Evolutionary conservation across 2,113 vertebrate species (phyloP), one percentile per base, ranked within the genome.

Genomic region (Spea multiplicata): DNA sequence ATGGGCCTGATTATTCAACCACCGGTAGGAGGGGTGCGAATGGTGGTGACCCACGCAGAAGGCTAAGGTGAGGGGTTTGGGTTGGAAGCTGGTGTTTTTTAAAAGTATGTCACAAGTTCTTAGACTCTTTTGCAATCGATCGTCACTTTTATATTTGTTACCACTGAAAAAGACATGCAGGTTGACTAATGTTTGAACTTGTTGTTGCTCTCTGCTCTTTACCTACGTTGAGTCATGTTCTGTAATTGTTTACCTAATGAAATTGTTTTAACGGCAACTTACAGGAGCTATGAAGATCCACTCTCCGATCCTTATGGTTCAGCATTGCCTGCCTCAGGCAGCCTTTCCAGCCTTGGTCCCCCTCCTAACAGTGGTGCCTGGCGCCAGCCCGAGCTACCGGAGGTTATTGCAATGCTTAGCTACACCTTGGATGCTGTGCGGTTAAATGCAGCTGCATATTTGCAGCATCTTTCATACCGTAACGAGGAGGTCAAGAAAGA

Each of bases 401-500:
- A 99, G 87, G 97, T 99, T 70, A 95, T 98, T 0, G 95, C 94
- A 82, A 98, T 99, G 97, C 92, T 99, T 10, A 96, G 93, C 76
- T 98, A 96, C 86, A 93, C 94, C 0, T 85, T 98, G 83, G 97
- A 99, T 2, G 92, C 97, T 0, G 97, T 99, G 81, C 95, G 91
- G 84, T 95, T 95, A 88, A 99, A 99, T 0, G 97, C 97, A 0
- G 97, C 97, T 0, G 96, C 97, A 0, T 99, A 94, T 84, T 89
- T 99, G 84, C 97, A 99, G 79, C 97, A 99, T 84, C 90, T 98
- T 83, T 98, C 95, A 83, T 99, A 93, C 82, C 96, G 94, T 65
- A 99, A 99, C 0, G 97, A 99, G 86, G 97, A 97, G 87, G 94
- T 98, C 86, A 99, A 99, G 87, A 93, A 95, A 0, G 97, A 98